A percentile compares a stretch with the other conserved stretches of the same genome.
Conservation (phyloP, 2,888 invertebrate species). For the Hartigia nigra region DNA sequence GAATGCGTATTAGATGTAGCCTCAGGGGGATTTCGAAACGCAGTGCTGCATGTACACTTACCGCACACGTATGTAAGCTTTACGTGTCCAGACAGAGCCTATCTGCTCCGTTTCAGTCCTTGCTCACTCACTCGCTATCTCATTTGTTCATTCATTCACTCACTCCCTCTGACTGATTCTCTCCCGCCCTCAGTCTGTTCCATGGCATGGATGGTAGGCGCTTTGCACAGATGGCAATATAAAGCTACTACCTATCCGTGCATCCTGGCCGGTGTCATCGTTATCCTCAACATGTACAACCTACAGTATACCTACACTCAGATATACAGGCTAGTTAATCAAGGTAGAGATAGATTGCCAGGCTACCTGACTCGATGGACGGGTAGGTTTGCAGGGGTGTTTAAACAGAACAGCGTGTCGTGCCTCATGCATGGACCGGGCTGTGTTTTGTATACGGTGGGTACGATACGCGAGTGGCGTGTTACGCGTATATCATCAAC, state of each 20-base stretch:
- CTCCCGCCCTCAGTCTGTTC: background rate
- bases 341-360: background rate
- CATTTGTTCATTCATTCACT: background rate
- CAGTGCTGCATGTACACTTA: background rate
- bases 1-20: conserved; percentile 28
- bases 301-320: background rate
- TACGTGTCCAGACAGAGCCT: background rate
- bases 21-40: conserved; percentile 6
- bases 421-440: background rate
- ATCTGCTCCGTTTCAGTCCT: background rate
- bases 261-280: background rate
- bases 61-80: background rate
- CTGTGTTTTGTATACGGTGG: background rate
- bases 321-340: background rate
- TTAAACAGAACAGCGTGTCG: background rate
- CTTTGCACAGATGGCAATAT: background rate
- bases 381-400: background rate
- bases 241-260: background rate
- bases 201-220: background rate
- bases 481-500: background rate
- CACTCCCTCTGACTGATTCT: background rate
- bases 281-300: background rate
- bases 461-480: background rate
- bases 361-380: background rate
- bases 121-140: background rate